Base-by-base conservation (phyloP, 2,888 invertebrate species). In the Nephrotoma appendiculata region DNA sequence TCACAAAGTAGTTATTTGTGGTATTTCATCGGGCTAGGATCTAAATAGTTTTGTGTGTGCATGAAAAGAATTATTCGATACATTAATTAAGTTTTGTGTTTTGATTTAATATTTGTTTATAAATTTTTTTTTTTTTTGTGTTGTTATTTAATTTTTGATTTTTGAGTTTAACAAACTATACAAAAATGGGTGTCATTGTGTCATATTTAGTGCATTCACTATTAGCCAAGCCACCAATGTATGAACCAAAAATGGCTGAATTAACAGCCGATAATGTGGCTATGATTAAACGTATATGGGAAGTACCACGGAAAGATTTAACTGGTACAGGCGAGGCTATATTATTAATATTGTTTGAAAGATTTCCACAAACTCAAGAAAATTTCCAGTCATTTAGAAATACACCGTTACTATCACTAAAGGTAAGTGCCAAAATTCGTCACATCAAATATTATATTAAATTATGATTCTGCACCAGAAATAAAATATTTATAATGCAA, bases 251-350 rank as follows among this genome's bases (percentile, higher is more conserved):
- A 84, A 87, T 88, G 87, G 87, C 43, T 42, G 71, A 86, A 83
- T 71, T 91, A 89, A 91, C 90, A 88, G 89, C 89, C 88, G 89
- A 90, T 88, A 91, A 92, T 88, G 89, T 92, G 88, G 88, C 88
- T 88, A 89, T 91, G 87, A 91, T 92, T 86, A 90, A 91, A 87
- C 90, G 89, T 88, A 91, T 91, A 88, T 92, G 91, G 91, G 90
- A 90, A 87, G 90, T 90, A 48, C 91, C 91, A 87, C 89, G 89
- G 88, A 89, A 89, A 87, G 90, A 90, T 87, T 90, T 91, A 48
- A 89, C 90, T 45, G 92, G 90, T 31, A 91, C 91, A 6, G 91
- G 91, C 42, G 89, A 90, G 87, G 90, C 90, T 15, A 91, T 92
- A 88, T 88, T 92, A 41, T 86, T 89, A 41, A 88, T 88, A 87